A percentile compares a stretch with the other conserved stretches of the same genome.
These are phyloP conservation scores for Oikopleura dioica DNA, from an alignment of 23 tunicate genomes.

Conservation along the genomic window DNA sequence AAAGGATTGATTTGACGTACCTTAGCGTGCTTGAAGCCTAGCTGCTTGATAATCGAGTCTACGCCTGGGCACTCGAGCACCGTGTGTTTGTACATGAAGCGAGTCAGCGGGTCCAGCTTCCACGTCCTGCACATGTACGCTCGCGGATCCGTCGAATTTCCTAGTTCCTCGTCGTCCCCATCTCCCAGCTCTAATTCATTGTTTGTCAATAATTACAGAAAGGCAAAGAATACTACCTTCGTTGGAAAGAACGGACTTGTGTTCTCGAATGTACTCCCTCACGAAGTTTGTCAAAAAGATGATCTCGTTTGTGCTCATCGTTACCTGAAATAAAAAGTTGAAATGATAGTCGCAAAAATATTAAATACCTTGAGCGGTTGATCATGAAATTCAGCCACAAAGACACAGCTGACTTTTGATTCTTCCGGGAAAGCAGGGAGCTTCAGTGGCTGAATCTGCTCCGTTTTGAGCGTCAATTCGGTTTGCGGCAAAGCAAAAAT, in stretches of 20 bases:
- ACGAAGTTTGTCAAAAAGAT: background rate
- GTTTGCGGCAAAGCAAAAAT: constrained; percentile 72
- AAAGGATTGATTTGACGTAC: background rate
- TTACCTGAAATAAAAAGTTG: too few relatives aligned
- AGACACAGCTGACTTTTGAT: background rate
- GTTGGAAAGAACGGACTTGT: background rate
- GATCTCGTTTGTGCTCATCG: background rate
- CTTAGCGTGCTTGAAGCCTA: constrained; percentile 71
- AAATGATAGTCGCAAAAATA: too few relatives aligned
- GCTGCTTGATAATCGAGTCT: constrained; percentile 53
- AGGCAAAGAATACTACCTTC: background rate
- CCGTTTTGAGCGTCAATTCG: constrained; percentile 57
- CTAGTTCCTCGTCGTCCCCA: constrained; percentile 13
- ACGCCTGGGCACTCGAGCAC: constrained; percentile 70
- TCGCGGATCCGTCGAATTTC: constrained; percentile 47
- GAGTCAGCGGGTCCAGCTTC: constrained; percentile 50
- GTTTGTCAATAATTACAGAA: background rate
- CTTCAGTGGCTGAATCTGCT: constrained; percentile 51
- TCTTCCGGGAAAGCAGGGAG: constrained; percentile 19
- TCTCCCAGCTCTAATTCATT: background rate
- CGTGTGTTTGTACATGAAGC: background rate
- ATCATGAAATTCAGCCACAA: background rate
- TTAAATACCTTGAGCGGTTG: too few relatives aligned
- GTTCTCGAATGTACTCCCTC: background rate
- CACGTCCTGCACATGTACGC: constrained; percentile 68